phyloP scores from a whole-genome alignment of 2,797 vertebrate genomes.

The Hypotaenidia okinawae region DNA sequence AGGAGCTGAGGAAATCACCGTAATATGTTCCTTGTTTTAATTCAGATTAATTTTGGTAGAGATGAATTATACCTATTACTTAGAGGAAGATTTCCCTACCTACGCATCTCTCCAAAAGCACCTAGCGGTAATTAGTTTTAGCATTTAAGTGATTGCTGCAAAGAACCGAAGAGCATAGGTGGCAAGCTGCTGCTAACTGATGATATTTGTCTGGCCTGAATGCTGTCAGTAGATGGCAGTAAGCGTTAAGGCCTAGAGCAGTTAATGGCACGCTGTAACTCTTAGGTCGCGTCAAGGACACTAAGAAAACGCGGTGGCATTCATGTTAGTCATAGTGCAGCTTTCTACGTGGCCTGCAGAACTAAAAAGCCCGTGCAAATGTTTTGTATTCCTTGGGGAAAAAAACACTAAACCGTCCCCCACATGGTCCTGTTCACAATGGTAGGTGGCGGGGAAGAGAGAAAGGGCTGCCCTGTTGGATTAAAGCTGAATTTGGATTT shows the following conservation, averaged over 20 bases:
- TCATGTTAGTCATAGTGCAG: neutral
- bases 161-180: neutral
- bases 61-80: neutral
- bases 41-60: neutral
- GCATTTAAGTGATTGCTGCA: neutral
- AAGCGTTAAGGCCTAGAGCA: neutral
- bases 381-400: neutral
- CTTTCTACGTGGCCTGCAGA: neutral
- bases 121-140: neutral
- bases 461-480: fast-evolving
- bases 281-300: neutral
- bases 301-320: neutral
- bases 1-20: neutral
- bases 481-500: neutral
- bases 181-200: neutral
- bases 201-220: neutral
- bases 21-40: neutral
- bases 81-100: neutral
- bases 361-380: neutral
- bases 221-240: constrained; percentile 59
- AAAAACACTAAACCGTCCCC: neutral
- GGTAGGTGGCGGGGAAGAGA: neutral
- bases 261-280: neutral
- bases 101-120: neutral
- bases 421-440: fast-evolving